phyloP scores from a whole-genome alignment of 2,888 invertebrate species.

The Dioctria rufipes region DNA sequence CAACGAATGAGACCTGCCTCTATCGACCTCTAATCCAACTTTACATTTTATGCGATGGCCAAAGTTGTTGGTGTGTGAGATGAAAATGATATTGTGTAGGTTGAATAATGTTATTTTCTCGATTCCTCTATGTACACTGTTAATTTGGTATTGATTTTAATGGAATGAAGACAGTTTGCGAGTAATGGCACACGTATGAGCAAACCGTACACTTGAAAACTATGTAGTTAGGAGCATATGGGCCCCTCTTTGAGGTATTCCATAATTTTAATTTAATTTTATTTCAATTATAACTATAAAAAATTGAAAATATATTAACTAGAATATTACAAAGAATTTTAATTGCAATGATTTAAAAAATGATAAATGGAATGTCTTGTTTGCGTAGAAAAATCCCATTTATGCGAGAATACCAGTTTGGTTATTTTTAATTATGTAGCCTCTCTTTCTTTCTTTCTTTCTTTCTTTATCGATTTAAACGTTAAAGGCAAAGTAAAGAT shows the following conservation, averaged over 20 bases:
- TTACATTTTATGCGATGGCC: not conserved
- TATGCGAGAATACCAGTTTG: too few relatives aligned
- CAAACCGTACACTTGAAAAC: conserved; percentile 17
- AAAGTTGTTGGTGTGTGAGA: not conserved
- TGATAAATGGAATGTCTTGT: too few relatives aligned
- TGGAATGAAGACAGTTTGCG: conserved; percentile 24
- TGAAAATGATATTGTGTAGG: not conserved
- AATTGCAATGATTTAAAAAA: too few relatives aligned
- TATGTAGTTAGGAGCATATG: conserved; percentile 22
- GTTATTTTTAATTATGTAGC: too few relatives aligned
- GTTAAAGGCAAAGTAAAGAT: too few relatives aligned
- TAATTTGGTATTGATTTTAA: conserved; percentile 42
- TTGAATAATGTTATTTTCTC: not conserved
- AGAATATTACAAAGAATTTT: too few relatives aligned
- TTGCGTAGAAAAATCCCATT: too few relatives aligned
- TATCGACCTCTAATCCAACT: not conserved
- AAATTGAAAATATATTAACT: too few relatives aligned
- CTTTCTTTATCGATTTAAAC: too few relatives aligned
- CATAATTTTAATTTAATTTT: conserved; percentile 21
- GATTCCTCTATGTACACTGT: conserved; percentile 29
- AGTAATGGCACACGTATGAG: not conserved
- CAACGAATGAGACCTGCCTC: too few relatives aligned
- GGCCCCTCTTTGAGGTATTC: not conserved
- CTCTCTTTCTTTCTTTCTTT: too few relatives aligned
- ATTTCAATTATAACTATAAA: not conserved